phyloP scores from a whole-genome alignment of 2,113 vertebrate genomes.

The Andinoacara biseriatus region DNA sequence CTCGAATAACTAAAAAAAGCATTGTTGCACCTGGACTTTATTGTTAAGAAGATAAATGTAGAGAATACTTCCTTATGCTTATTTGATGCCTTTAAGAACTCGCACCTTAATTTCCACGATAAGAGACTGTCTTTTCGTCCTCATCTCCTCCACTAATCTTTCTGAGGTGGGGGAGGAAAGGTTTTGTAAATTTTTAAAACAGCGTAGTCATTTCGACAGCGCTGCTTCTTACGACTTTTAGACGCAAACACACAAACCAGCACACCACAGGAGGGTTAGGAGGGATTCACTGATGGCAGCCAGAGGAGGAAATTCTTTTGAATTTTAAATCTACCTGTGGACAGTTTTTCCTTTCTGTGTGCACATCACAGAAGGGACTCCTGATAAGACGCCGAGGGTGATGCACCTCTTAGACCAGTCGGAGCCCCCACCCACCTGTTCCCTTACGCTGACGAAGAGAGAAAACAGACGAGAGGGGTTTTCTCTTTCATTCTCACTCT shows the following conservation, averaged over 20 bases:
- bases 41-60: not conserved
- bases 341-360: constrained; percentile 52
- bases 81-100: not conserved
- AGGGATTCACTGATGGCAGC: constrained; percentile 26
- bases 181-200: not conserved
- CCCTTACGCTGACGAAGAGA: constrained; percentile 67
- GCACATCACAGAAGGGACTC: constrained; percentile 53
- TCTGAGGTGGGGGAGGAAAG: not conserved
- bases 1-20: not conserved
- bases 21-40: not conserved
- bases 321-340: constrained; percentile 47
- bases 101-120: not conserved
- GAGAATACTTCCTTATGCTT: not conserved
- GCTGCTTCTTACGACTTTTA: constrained; percentile 1
- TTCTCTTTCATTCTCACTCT: constrained; percentile 68
- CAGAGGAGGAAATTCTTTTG: constrained; percentile 43
- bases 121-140: not conserved
- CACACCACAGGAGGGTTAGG: constrained; percentile 36
- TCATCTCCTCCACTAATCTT: not conserved
- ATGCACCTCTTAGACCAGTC: constrained; percentile 47
- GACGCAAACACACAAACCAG: not conserved
- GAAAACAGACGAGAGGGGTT: constrained; percentile 55
- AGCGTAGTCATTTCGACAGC: not conserved
- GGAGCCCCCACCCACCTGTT: constrained; percentile 75
- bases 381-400: constrained; percentile 46